A percentile compares a stretch with the other conserved stretches of the same genome.
These are phyloP conservation scores for Channallabes apus DNA, from an alignment of 2,797 vertebrate species.

Conservation along the genomic window DNA sequence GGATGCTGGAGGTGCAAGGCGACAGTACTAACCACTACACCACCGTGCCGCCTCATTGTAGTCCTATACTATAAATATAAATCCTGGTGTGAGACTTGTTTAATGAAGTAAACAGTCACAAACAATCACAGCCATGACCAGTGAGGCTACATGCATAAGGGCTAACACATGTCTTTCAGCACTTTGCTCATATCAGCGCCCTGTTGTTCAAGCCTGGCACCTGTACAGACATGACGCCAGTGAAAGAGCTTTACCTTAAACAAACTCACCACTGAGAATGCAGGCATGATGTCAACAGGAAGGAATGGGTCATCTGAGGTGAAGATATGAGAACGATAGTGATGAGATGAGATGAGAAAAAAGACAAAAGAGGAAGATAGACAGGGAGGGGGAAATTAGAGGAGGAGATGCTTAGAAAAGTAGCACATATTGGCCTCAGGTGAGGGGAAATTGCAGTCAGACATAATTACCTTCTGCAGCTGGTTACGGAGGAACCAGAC, in stretches of 20 bases:
- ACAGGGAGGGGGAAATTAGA: neutral
- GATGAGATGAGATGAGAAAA: neutral
- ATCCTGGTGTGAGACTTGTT: neutral
- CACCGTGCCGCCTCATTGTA: no score
- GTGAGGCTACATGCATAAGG: slow-evolving; percentile 72
- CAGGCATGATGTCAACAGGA: slow-evolving; percentile 42
- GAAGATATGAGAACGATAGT: slow-evolving; percentile 52
- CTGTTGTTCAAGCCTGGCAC: slow-evolving; percentile 66
- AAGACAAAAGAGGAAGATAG: neutral
- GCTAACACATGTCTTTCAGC: slow-evolving; percentile 74
- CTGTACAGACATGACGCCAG: slow-evolving; percentile 57
- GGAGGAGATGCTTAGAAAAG: slow-evolving; percentile 7
- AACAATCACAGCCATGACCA: slow-evolving; percentile 67
- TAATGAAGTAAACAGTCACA: slow-evolving; percentile 7
- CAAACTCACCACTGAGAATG: slow-evolving; percentile 52
- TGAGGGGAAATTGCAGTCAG: neutral
- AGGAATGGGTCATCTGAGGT: slow-evolving; percentile 30
- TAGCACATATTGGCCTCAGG: slow-evolving; percentile 21
- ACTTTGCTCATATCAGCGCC: slow-evolving; percentile 73
- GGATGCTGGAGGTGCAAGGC: no score
- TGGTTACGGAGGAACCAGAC: slow-evolving; percentile 55
- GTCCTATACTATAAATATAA: no score
- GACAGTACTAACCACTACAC: no score
- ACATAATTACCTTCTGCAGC: slow-evolving; percentile 48
- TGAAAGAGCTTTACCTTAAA: slow-evolving; percentile 61